Evolutionary conservation across 2,113 vertebrate species (phyloP).

Genomic region (Lepus timidus): DNA sequence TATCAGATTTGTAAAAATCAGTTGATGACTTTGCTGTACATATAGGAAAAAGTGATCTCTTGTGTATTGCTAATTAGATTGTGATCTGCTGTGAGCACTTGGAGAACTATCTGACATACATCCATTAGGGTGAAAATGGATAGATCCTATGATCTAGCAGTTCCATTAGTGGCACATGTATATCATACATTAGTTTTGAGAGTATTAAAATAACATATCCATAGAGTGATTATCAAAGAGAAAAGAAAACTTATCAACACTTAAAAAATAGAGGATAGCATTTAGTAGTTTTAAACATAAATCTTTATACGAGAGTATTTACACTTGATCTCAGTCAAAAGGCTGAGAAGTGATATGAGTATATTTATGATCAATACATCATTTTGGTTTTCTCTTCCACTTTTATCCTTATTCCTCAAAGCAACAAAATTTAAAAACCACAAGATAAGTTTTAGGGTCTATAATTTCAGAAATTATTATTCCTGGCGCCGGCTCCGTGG

Average conservation of each 20-base stretch:
- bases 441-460: not conserved
- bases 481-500: not conserved
- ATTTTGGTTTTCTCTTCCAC: constrained; percentile 27
- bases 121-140: not conserved
- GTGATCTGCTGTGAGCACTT: not conserved
- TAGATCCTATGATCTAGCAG: not conserved
- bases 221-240: not conserved
- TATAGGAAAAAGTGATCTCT: not conserved
- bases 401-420: constrained; percentile 16
- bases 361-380: not conserved
- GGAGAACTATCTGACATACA: not conserved
- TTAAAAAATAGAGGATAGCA: constrained; percentile 35
- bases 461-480: constrained; percentile 26
- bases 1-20: not conserved
- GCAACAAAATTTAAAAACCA: not conserved
- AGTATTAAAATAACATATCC: not conserved
- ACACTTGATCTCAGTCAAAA: not conserved
- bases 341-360: too few species aligned
- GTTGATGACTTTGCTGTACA: not conserved
- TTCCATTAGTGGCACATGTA: not conserved
- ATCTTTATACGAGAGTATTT: not conserved
- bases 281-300: not conserved
- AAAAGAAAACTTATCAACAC: not conserved
- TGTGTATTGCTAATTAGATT: not conserved
- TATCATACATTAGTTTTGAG: not conserved